Evolutionary conservation across 2,888 invertebrate genomes (phyloP), one percentile per base, ranked within the genome.

Genomic region (Epirrita christyi): DNA sequence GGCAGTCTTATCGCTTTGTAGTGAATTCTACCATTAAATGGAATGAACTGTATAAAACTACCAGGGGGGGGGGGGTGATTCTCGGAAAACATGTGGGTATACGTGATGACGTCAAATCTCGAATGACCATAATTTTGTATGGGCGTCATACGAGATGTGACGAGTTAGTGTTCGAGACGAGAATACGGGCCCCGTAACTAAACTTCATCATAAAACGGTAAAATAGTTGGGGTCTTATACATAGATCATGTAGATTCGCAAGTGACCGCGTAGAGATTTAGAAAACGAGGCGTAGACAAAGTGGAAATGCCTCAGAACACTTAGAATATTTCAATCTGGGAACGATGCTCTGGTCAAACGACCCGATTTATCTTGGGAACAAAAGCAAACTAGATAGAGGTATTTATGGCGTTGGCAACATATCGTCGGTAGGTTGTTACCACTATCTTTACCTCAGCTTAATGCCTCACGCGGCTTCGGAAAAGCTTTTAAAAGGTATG

Each of bases 401-500:
- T 83, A 86, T 86, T 86, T 86, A 86, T 83, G 81, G 86, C 72
- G 75, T 73, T 68, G 73, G 74, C 82, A 77, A 82, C 81, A 79
- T 81, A 81, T 84, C 79, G 81, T 74, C 71, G 73, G 65, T 70
- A 78, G 80, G 83, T 81, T 81, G 80, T 82, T 80, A 79, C 81
- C 69, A 72, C 68, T 86, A 88, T 88, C 88, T 85, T 69, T 75
- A 76, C 79, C 77, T 76, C 71, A 76, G 73, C 80, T 85, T 87
- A 86, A 88, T 86, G 85, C 78, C 71, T 75, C 74, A 76, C 73
- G 72, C 75, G 75, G 78, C 77, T 77, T 79, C 75, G 79, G 83
- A 80, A 84, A 83, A 81, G 84, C 86, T 88, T 88, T 87, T 87
- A 88, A 88, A 83, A 84, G 81, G 73, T 78, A 74, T 72, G 74